Percentiles rank a stretch among this genome's conserved stretches.
phyloP scores from a whole-genome alignment of 2,113 vertebrate species.

The Etheostoma cragini region DNA sequence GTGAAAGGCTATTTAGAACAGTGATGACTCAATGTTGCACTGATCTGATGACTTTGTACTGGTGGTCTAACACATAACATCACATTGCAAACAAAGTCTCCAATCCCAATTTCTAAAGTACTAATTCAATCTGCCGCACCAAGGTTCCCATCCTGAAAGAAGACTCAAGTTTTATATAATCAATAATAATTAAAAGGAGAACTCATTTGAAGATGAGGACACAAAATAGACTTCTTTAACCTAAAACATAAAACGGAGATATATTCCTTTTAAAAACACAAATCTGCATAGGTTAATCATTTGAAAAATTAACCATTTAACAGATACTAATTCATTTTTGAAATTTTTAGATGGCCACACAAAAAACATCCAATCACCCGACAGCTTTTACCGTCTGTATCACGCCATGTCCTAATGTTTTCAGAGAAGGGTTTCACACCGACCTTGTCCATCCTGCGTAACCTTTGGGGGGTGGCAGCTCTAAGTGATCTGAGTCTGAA shows the following conservation, averaged over 20 bases:
- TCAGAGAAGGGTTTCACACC: constrained; percentile 24
- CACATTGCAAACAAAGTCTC: neutral
- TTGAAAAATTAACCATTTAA: neutral
- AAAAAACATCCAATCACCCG: neutral
- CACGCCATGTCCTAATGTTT: constrained; percentile 13
- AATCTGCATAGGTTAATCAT: neutral
- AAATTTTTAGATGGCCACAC: neutral
- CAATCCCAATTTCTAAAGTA: neutral
- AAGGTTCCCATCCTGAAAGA: neutral
- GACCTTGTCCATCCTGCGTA: neutral
- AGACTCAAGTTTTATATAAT: neutral
- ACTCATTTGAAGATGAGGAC: too few species aligned
- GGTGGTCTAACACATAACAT: neutral
- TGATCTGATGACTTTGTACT: neutral
- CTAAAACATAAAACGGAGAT: neutral
- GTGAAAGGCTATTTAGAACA: neutral
- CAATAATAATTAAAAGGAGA: too few species aligned
- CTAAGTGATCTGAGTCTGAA: constrained; percentile 44
- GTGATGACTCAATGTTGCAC: neutral
- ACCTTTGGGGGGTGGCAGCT: constrained; percentile 10
- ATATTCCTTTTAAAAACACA: neutral
- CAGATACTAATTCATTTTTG: neutral
- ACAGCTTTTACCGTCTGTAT: constrained; percentile 16
- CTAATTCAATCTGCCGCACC: neutral
- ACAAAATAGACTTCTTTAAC: too few species aligned